phyloP scores from a whole-genome alignment of 2,113 vertebrate species.

The Origma solitaria region DNA sequence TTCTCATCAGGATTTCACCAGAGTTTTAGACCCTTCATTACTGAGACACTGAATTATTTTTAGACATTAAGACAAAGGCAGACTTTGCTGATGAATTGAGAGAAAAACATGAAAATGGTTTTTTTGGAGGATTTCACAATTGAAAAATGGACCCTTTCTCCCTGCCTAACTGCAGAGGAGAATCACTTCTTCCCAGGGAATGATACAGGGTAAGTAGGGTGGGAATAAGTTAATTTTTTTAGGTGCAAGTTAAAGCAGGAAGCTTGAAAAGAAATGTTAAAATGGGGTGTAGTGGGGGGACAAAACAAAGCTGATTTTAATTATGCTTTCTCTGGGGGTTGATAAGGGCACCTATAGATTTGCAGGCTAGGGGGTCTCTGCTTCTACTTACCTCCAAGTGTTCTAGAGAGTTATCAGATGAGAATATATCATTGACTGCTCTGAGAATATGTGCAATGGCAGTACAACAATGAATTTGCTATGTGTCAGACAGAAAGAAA shows the following conservation, averaged over 20 bases:
- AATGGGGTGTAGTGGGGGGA: rapidly evolving
- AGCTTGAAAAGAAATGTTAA: neutral
- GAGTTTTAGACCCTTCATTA: neutral
- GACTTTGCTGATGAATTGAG: neutral
- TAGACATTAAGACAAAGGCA: neutral
- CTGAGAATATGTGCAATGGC: neutral
- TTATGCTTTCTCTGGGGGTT: neutral
- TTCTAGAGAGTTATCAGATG: neutral
- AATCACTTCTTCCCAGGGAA: neutral
- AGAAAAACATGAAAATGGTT: rapidly evolving
- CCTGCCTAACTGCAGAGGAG: neutral
- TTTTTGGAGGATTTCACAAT: neutral
- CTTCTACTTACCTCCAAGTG: neutral
- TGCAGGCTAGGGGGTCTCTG: neutral
- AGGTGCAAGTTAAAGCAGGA: neutral
- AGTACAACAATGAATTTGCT: neutral
- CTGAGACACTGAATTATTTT: neutral
- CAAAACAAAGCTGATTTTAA: neutral
- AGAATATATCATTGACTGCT: neutral
- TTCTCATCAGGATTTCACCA: neutral
- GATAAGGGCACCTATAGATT: neutral
- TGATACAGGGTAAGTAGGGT: neutral
- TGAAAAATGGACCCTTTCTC: neutral
- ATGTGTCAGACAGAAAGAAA: neutral
- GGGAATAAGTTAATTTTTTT: neutral